Evolutionary conservation across 2,888 invertebrate species (phyloP), one percentile per base, ranked within the genome.

Genomic region (Orthosia cruda): DNA sequence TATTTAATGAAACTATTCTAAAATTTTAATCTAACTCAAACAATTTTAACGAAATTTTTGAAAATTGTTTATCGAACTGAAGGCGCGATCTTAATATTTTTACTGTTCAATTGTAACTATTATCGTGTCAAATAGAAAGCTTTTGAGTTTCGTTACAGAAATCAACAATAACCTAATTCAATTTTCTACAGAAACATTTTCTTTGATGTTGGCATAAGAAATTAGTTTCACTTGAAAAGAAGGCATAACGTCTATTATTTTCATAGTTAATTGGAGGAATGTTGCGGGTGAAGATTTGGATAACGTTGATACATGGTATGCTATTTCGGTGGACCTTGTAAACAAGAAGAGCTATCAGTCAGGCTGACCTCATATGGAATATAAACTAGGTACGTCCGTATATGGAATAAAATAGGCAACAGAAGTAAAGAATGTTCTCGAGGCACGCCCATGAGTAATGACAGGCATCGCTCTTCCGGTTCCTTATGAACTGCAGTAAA

Each of bases 401-500:
- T 73, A 79, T 59, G 64, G 62, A 75, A 81, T 78, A 81, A 82
- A 80, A 75, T 72, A 78, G 80, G 84, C 86, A 77, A 76, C 81
- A 80, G 67, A n/a, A n/a, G n/a, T n/a, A n/a, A n/a, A n/a, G n/a
- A 94, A 92, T 93, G 89, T 91, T 89, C 92, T 91, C 89, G 82
- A 89, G 91, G 90, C 91, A 91, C 89, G 91, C 88, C 87, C 91
- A 89, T 95, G 95, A 96, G 91, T 95, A 94, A 96, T 95, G 92
- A 85, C 84, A 83, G 89, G 89, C 91, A 94, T 96, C 93, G 89
- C 91, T 96, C 94, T 92, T 86, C 84, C 84, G 87, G 90, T 90
- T 93, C 91, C 93, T 94, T 94, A 95, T 95, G 94, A 95, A 95
- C 93, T 93, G 91, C 91, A 93, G 91, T 95, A 94, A 93, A 94